Evolutionary conservation across 1,140 invertebrate species (phyloP).

Genomic region (Lepidurus apus): DNA sequence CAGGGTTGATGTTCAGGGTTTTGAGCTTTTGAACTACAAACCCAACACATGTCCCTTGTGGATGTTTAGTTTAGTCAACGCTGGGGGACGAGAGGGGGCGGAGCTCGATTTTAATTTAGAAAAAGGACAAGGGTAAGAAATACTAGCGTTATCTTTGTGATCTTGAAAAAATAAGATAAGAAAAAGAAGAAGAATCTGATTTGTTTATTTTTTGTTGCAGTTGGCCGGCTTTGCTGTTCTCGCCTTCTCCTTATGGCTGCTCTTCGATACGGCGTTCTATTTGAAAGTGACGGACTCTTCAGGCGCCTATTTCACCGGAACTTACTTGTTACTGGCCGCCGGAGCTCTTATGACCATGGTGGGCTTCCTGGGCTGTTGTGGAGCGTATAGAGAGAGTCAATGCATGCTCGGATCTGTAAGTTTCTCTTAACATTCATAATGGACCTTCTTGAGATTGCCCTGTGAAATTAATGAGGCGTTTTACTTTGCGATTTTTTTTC

Average conservation of each 20-base stretch:
- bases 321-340: conserved; percentile 68
- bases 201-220: conserved; percentile 52
- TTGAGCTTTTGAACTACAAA: not conserved
- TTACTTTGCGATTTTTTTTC: conserved; percentile 31
- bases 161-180: not conserved
- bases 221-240: conserved; percentile 62
- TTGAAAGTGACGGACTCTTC: conserved; percentile 61
- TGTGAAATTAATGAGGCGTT: not conserved
- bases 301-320: conserved; percentile 61
- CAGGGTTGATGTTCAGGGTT: not conserved
- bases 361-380: conserved; percentile 85
- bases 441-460: not conserved
- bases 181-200: not conserved
- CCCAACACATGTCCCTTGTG: not conserved
- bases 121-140: not conserved
- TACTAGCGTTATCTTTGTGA: no score
- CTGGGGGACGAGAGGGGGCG: not conserved
- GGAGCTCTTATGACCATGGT: conserved; percentile 75
- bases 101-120: not conserved
- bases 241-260: conserved; percentile 65
- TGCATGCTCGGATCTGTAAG: conserved; percentile 76
- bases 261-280: conserved; percentile 56
- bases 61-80: not conserved
- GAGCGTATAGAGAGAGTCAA: conserved; percentile 76
- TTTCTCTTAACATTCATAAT: conserved; percentile 31